phyloP scores from a whole-genome alignment of 2,888 invertebrate genomes.

The Xylocampa areola region DNA sequence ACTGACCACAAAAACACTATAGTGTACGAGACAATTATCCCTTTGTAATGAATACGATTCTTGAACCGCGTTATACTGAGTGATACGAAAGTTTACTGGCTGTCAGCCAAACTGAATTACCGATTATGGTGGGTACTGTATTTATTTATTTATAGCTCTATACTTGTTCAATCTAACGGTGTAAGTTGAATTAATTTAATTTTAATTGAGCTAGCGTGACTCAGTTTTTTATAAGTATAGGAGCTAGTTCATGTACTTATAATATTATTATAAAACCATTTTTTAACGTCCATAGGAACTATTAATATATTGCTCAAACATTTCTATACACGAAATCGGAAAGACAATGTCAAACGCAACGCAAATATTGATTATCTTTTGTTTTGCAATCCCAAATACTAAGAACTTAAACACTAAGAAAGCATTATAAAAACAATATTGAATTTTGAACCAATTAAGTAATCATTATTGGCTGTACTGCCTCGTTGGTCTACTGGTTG shows the following conservation, averaged over 20 bases:
- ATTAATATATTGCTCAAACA: too few relatives aligned
- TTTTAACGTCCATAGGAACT: too few relatives aligned
- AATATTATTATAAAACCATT: too few relatives aligned
- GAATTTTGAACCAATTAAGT: too few relatives aligned
- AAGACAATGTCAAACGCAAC: too few relatives aligned
- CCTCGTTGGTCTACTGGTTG: too few relatives aligned
- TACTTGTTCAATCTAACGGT: slow-evolving; percentile 26
- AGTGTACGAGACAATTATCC: slow-evolving; percentile 63
- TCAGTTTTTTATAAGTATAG: neutral
- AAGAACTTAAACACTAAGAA: too few relatives aligned
- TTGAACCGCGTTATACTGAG: slow-evolving; percentile 57
- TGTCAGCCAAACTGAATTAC: slow-evolving; percentile 49
- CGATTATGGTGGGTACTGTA: slow-evolving; percentile 46
- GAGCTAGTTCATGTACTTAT: neutral
- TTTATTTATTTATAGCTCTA: slow-evolving; percentile 46
- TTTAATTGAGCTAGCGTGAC: slow-evolving; percentile 3
- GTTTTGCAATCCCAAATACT: too few relatives aligned
- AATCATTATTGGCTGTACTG: too few relatives aligned
- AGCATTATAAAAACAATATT: too few relatives aligned
- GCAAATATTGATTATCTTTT: too few relatives aligned
- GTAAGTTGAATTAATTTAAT: slow-evolving; percentile 8
- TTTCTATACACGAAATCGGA: too few relatives aligned
- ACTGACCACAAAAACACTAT: slow-evolving; percentile 37
- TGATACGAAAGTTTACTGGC: slow-evolving; percentile 54
- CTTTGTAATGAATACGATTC: slow-evolving; percentile 66